Conservation (phyloP, 2,888 invertebrate species). For the Drosophila tripunctata region DNA sequence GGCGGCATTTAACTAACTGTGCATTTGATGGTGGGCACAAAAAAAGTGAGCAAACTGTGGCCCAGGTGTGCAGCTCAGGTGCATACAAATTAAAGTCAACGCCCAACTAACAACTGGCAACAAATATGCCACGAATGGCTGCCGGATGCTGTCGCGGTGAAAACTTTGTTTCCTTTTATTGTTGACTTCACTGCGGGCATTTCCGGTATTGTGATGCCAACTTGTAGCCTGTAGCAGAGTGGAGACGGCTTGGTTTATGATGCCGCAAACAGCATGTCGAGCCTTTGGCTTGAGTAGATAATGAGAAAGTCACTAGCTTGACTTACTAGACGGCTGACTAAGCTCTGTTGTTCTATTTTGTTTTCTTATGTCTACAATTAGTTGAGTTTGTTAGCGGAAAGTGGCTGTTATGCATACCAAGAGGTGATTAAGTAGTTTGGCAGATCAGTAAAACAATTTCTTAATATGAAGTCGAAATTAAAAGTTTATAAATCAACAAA, state of each 20-base stretch:
- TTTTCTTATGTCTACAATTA: constrained; percentile 26
- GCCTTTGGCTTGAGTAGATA: constrained; percentile 25
- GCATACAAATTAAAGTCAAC: constrained; percentile 61
- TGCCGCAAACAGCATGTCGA: constrained; percentile 28
- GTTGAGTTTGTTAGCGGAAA: constrained; percentile 15
- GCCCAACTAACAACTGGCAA: constrained; percentile 39
- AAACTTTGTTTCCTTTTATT: constrained; percentile 71
- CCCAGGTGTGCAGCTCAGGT: constrained; percentile 34
- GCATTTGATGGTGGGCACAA: constrained; percentile 24
- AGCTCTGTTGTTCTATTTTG: constrained; percentile 1
- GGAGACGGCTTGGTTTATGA: constrained; percentile 67
- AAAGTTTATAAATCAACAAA: constrained; percentile 10
- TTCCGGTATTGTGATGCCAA: constrained; percentile 56
- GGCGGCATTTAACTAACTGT: constrained; percentile 42
- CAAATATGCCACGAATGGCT: constrained; percentile 62
- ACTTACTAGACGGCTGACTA: not conserved
- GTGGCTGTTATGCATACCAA: constrained; percentile 16
- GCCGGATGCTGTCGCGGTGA: constrained; percentile 50
- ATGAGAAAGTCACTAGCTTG: not conserved
- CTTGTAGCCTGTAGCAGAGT: constrained; percentile 5
- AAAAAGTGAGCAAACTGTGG: constrained; percentile 32
- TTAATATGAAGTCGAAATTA: not conserved
- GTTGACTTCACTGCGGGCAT: constrained; percentile 63
- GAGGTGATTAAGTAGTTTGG: constrained; percentile 1
- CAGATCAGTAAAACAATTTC: too few species aligned